phyloP scores from a whole-genome alignment of 2,113 vertebrate genomes.

The Vireo altiloquus region DNA sequence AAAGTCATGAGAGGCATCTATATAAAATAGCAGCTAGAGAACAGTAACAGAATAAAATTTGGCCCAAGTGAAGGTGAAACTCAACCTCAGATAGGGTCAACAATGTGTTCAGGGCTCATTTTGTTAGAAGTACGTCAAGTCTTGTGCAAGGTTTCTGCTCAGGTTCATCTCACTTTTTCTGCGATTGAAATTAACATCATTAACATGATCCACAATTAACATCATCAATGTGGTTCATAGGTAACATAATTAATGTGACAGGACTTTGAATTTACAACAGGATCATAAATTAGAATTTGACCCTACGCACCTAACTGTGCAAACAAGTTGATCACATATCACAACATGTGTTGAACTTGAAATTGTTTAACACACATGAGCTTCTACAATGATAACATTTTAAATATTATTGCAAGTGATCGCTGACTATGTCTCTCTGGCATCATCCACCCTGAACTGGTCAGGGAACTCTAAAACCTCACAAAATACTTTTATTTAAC shows the following conservation, averaged over 20 bases:
- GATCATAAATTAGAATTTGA: background rate
- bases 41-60: background rate
- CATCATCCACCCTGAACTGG: background rate
- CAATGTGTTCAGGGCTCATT: rapidly evolving
- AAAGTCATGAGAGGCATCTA: background rate
- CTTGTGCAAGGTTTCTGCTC: background rate
- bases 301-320: rapidly evolving
- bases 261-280: background rate
- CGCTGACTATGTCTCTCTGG: background rate
- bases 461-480: background rate
- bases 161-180: background rate
- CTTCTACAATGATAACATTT: background rate
- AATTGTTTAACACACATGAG: background rate
- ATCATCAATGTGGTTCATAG: background rate
- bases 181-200: background rate
- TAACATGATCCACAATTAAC: background rate
- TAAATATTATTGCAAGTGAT: background rate
- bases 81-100: background rate
- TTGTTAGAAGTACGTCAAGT: background rate
- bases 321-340: background rate
- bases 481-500: background rate
- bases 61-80: background rate
- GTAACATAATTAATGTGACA: background rate
- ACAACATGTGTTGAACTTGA: background rate
- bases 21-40: background rate